Percentiles rank a stretch among this genome's conserved stretches.
Conservation (phyloP, 2,113 vertebrate species). For the Lycaon pictus region DNA sequence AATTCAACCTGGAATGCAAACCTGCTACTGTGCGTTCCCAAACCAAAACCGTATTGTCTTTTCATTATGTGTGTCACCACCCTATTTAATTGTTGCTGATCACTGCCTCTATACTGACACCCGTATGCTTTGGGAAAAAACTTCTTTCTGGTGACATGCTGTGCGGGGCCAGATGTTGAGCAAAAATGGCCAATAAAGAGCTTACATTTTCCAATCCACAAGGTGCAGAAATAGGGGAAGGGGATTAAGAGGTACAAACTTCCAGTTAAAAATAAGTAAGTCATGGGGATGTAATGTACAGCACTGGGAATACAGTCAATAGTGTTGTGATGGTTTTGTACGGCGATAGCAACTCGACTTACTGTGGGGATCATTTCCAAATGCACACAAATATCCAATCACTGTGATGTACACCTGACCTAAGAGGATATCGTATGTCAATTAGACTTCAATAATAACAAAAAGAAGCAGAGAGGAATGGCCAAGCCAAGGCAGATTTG, state of each 20-base stretch:
- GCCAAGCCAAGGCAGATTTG: neutral
- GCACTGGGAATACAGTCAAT: neutral
- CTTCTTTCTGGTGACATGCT: neutral
- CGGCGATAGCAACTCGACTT: neutral
- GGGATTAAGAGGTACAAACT: neutral
- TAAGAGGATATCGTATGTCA: neutral
- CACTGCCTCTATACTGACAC: neutral
- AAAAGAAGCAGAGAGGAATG: neutral
- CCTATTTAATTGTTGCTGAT: neutral
- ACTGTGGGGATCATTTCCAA: neutral
- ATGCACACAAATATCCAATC: neutral
- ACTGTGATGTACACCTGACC: neutral
- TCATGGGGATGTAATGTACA: neutral
- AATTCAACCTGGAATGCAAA: neutral
- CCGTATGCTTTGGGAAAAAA: neutral
- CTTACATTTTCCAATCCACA: neutral
- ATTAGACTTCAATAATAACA: neutral
- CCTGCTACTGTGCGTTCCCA: neutral
- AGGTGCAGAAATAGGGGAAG: neutral
- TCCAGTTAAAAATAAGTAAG: neutral
- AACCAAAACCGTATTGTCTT: neutral
- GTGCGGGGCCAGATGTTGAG: neutral
- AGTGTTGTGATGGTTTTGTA: neutral
- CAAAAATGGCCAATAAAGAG: neutral
- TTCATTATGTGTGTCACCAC: neutral